These are phyloP conservation scores for Drosophila lacertosa DNA, from an alignment of 1,140 invertebrate genomes.

Conservation along the genomic window DNA sequence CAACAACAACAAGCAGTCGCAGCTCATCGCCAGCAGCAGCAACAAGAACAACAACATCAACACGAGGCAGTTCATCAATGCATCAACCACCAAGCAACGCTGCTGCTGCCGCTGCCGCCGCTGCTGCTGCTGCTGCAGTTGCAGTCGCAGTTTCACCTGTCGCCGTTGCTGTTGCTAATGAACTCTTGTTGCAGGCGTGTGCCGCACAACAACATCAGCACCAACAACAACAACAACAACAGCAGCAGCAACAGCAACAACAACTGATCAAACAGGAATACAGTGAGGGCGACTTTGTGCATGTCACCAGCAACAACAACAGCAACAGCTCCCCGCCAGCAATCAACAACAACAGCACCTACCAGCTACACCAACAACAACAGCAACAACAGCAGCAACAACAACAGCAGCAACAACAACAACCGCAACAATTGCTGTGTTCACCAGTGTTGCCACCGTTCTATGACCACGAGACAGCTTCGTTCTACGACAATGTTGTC, in stretches of 20 bases:
- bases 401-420: slow-evolving; percentile 44
- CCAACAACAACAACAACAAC: slow-evolving; percentile 42
- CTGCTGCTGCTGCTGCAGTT: slow-evolving; percentile 46
- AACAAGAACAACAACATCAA: slow-evolving; percentile 36
- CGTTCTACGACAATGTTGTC: slow-evolving; percentile 74
- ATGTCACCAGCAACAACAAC: slow-evolving; percentile 39
- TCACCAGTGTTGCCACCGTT: slow-evolving; percentile 63
- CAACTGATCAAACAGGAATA: slow-evolving; percentile 81
- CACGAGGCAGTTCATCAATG: slow-evolving; percentile 56
- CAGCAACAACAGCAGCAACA: slow-evolving; percentile 36
- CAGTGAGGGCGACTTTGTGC: slow-evolving; percentile 43
- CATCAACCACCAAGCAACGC: slow-evolving; percentile 45
- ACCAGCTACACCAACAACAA: slow-evolving; percentile 37
- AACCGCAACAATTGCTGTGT: slow-evolving; percentile 46
- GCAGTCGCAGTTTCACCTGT: slow-evolving; percentile 69
- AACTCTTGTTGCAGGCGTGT: slow-evolving; percentile 76
- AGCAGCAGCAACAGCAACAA: slow-evolving; percentile 42
- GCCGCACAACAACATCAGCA: slow-evolving; percentile 57
- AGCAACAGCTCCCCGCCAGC: slow-evolving; percentile 35
- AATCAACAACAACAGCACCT: slow-evolving; percentile 30
- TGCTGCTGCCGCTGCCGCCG: slow-evolving; percentile 22
- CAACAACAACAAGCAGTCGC: slow-evolving; percentile 20
- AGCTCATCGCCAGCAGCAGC: slow-evolving; percentile 28
- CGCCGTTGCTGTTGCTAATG: slow-evolving; percentile 57
- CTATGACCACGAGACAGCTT: slow-evolving; percentile 65